Evolutionary conservation across 2,113 vertebrate genomes (phyloP).

Genomic region (Phrynosoma blainvillii): DNA sequence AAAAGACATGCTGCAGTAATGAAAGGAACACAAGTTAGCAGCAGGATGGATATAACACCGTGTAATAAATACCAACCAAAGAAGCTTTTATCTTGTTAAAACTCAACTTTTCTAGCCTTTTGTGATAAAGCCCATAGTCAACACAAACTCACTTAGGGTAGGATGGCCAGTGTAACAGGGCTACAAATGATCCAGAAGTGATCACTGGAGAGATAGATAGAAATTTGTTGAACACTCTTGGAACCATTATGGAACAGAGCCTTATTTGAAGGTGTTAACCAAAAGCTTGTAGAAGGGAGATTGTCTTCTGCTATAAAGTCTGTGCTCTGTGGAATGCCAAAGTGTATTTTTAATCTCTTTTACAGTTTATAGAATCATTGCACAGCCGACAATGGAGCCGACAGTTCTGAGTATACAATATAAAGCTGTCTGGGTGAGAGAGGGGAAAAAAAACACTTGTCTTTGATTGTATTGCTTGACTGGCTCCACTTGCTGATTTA

Average conservation of each 20-base stretch:
- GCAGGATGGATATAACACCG: no score
- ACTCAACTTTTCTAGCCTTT: no score
- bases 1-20: no score
- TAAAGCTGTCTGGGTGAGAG: background rate
- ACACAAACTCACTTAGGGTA: no score
- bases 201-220: no score
- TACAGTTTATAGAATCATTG: background rate
- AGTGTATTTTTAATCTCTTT: background rate
- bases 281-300: background rate
- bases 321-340: background rate
- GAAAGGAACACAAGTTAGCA: no score
- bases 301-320: background rate
- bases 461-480: slow-evolving; percentile 21
- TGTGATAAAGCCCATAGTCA: no score
- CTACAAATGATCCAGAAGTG: no score
- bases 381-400: background rate
- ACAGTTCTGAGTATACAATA: background rate
- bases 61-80: no score
- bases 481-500: slow-evolving; percentile 61
- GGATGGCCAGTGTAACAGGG: no score
- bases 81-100: no score
- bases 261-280: slow-evolving; percentile 8
- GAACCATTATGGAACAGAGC: background rate
- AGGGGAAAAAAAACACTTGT: slow-evolving; percentile 35
- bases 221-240: background rate